Percentiles rank a stretch among this genome's conserved stretches.
These are phyloP conservation scores for Ceriagrion tenellum DNA, from an alignment of 2,888 invertebrate species.

Conservation along the genomic window DNA sequence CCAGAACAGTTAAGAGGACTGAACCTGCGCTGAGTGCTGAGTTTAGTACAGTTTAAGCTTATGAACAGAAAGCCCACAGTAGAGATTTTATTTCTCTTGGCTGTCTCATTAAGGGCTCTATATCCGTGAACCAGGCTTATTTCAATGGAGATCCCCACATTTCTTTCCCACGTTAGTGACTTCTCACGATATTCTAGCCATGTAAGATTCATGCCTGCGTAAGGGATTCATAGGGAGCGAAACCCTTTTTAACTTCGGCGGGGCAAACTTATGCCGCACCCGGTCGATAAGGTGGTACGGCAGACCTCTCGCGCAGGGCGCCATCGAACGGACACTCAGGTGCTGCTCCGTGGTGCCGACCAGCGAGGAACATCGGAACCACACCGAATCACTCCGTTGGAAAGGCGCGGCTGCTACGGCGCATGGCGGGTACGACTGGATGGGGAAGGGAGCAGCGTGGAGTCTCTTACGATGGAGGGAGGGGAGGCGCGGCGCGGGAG, in stretches of 20 bases:
- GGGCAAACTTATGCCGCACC: not conserved
- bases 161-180: no score
- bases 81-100: no score
- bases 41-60: no score
- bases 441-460: not conserved
- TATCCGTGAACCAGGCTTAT: no score
- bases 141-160: no score
- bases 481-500: not conserved
- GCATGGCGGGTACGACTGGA: not conserved
- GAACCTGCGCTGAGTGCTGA: no score
- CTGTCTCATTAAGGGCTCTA: no score
- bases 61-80: no score
- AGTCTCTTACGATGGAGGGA: not conserved
- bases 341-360: conserved; percentile 53
- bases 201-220: no score
- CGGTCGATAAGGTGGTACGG: conserved; percentile 35
- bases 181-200: no score
- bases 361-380: not conserved
- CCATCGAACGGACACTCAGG: conserved; percentile 15
- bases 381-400: not conserved
- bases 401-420: not conserved
- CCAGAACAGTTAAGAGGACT: no score
- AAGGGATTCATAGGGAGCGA: no score
- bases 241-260: not conserved
- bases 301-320: conserved; percentile 1